Conservation (phyloP, 1,140 invertebrate species). For the Leptestheria dahalacensis region DNA sequence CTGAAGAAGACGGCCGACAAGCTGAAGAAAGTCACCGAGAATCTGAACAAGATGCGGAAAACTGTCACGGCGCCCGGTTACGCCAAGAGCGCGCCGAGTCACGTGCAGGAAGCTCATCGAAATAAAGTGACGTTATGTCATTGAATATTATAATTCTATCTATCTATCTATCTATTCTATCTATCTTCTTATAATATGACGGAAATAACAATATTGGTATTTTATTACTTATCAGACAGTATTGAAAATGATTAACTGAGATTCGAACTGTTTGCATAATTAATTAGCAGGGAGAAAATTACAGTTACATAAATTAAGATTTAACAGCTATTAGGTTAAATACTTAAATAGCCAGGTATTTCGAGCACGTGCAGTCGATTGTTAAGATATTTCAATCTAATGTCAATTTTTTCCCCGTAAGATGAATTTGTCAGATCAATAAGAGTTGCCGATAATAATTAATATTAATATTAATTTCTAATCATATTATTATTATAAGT, state of each 20-base stretch:
- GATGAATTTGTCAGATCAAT: not conserved
- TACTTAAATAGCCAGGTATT: not conserved
- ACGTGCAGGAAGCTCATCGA: conserved; percentile 20
- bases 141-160: not conserved
- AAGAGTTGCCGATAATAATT: not conserved
- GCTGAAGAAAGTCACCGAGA: conserved; percentile 23
- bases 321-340: not conserved
- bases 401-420: not conserved
- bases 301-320: not conserved
- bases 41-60: conserved; percentile 24
- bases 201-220: not conserved
- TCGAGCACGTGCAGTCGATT: not conserved
- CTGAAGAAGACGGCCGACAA: conserved; percentile 19
- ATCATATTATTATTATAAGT: not conserved
- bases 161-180: not conserved
- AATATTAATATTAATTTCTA: not conserved
- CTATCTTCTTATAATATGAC: not conserved
- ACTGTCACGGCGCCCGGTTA: conserved; percentile 23
- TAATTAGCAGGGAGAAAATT: not conserved
- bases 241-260: not conserved
- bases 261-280: not conserved
- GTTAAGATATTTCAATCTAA: not conserved
- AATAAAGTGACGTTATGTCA: conserved; percentile 19
- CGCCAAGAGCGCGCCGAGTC: conserved; percentile 22
- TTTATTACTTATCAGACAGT: not conserved